phyloP scores from a whole-genome alignment of 2,113 vertebrate genomes.

The Thinocorus orbignyianus region DNA sequence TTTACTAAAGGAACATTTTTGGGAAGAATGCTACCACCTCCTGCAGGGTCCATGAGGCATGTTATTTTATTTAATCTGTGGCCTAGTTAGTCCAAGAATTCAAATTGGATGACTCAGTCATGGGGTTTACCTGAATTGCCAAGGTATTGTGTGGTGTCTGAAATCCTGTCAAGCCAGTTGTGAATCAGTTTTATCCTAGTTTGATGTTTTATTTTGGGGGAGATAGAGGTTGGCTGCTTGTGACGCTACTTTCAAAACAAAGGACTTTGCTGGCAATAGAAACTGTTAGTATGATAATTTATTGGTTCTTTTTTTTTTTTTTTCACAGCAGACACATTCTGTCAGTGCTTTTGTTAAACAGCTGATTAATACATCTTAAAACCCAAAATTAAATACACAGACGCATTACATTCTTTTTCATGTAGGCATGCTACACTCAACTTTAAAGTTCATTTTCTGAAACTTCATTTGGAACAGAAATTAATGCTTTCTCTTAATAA shows the following conservation, averaged over 20 bases:
- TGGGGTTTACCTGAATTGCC: not conserved
- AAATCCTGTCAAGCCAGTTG: not conserved
- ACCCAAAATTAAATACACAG: not conserved
- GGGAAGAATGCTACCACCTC: not conserved
- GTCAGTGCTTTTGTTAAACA: not conserved
- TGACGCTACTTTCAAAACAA: not conserved
- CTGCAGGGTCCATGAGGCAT: not conserved
- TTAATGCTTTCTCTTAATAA: not conserved
- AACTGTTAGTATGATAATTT: not conserved
- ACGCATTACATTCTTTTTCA: not conserved
- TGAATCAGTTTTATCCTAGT: not conserved
- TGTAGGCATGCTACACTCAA: not conserved
- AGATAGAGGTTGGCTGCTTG: not conserved
- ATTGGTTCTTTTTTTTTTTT: slow-evolving; percentile 4
- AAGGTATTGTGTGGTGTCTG: not conserved
- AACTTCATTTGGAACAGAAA: not conserved
- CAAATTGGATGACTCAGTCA: not conserved
- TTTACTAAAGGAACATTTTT: not conserved
- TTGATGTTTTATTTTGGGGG: not conserved
- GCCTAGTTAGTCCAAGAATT: not conserved
- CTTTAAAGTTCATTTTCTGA: not conserved
- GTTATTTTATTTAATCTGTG: not conserved
- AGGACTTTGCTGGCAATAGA: not conserved
- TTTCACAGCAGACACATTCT: not conserved
- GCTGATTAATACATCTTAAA: not conserved